Evolutionary conservation across 2,888 invertebrate species (phyloP).

Genomic region (Callinectes sapidus): DNA sequence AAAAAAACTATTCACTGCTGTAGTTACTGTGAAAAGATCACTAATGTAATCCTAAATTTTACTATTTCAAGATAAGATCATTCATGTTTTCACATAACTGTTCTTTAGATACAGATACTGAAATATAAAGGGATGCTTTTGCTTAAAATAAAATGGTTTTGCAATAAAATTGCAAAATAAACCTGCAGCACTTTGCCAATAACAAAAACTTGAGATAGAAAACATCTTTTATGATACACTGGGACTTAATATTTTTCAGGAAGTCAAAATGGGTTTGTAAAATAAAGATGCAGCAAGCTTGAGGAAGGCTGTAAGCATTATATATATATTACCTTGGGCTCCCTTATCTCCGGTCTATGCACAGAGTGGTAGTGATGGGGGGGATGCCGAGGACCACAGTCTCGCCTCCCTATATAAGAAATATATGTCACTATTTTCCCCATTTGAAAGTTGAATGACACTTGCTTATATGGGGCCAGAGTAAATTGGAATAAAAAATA

Average conservation of each 20-base stretch:
- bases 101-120: neutral
- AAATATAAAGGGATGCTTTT: neutral
- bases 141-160: neutral
- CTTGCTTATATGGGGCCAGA: too few relatives aligned
- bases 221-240: neutral
- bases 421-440: neutral
- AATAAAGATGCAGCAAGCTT: constrained; percentile 3
- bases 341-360: constrained; percentile 49
- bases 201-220: constrained; percentile 9
- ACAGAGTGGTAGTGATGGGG: constrained; percentile 50
- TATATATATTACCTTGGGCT: constrained; percentile 52
- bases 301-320: neutral
- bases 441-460: neutral
- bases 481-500: too few relatives aligned
- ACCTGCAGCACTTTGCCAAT: constrained; percentile 69
- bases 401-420: constrained; percentile 51
- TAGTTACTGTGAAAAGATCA: neutral
- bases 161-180: constrained; percentile 16
- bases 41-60: neutral
- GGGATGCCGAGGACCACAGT: constrained; percentile 51
- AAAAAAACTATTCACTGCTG: neutral
- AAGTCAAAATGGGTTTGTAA: neutral
- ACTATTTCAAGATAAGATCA: neutral
- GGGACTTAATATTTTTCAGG: neutral
- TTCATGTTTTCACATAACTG: neutral